These are phyloP conservation scores for Aldabrachelys gigantea DNA, from an alignment of 2,113 vertebrate genomes.

Conservation along the genomic window DNA sequence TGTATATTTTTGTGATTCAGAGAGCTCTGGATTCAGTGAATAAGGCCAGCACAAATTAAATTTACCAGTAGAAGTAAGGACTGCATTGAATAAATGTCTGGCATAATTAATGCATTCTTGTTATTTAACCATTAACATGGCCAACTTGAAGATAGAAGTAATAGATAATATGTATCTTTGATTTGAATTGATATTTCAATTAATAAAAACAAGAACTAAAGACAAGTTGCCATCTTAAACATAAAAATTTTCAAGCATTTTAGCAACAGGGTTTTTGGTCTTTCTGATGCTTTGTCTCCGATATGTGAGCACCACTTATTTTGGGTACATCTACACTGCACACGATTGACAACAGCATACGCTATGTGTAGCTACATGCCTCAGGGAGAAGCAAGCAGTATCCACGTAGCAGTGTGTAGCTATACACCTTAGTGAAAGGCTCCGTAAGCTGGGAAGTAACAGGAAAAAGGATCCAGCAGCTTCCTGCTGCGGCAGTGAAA, in stretches of 20 bases:
- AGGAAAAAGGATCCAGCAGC: too few relatives aligned
- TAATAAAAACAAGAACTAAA: not conserved
- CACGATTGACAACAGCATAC: too few relatives aligned
- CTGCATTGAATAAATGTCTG: slow-evolving; percentile 79
- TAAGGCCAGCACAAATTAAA: slow-evolving; percentile 61
- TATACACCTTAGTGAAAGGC: too few relatives aligned
- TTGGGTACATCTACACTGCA: not conserved
- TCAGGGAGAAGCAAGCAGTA: too few relatives aligned
- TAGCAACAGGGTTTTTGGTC: not conserved
- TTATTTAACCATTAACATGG: slow-evolving; percentile 40
- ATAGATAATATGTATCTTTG: not conserved
- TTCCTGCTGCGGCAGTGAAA: too few relatives aligned
- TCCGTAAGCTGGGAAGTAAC: too few relatives aligned
- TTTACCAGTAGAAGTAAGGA: slow-evolving; percentile 77
- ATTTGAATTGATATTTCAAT: not conserved
- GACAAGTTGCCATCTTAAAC: not conserved
- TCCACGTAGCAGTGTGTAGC: too few relatives aligned
- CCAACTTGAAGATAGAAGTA: not conserved
- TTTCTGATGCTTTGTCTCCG: slow-evolving; percentile 1
- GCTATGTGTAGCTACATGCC: too few relatives aligned
- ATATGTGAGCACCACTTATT: slow-evolving; percentile 11
- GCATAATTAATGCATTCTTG: slow-evolving; percentile 70
- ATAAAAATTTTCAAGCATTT: not conserved
- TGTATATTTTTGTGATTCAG: slow-evolving; percentile 68
- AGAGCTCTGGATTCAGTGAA: slow-evolving; percentile 71